Evolutionary conservation across 1,140 invertebrate species (phyloP), one percentile per base, ranked within the genome.

Genomic region (Drosophila rufa): DNA sequence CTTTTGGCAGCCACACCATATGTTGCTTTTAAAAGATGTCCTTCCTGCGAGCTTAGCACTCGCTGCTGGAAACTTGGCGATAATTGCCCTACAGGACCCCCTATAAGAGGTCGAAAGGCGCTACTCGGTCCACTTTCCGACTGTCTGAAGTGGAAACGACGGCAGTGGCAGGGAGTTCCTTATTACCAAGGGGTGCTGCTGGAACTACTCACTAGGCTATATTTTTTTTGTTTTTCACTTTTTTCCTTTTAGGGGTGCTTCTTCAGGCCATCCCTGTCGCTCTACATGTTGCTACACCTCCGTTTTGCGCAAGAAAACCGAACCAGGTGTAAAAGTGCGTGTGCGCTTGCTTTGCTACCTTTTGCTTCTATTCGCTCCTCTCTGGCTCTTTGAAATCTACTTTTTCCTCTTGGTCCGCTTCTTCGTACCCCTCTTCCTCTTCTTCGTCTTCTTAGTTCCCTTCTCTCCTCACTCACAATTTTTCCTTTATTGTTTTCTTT

Each of bases 171-270:
- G 33, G 48, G 42, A 56, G 33, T 55, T 75, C 17, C 61, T 55
- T 60, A 45, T 57, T 40, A 58, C 67, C 38, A 36, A 74, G 76
- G 53, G 81, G 80, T 86, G 83, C 67, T 67, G 22, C 62, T 61
- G 64, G 17, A 14, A 38, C 75, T 78, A 78, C 75, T 70, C 46
- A 50, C 57, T 69, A 33, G 61, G 33, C 38, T 45, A 58, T 27
- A 19, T 57, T 59, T 27, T 59, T 80, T 46, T 57, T 19, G 19
- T 71, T 51, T 58, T 57, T 46, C 45, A n/a, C 43, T 47, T 67
- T 58, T 85, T 87, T 78, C 48, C 62, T 40, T 65, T 79, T 90
- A 71, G 71, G 84, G 84, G 84, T 89, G 85, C 81, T 89, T 89
- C 77, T 78, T 47, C 12, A 19, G 61, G 47, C n/a, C 40, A 22